phyloP scores from a whole-genome alignment of 2,113 vertebrate genomes.

The Muntiacus reevesi region DNA sequence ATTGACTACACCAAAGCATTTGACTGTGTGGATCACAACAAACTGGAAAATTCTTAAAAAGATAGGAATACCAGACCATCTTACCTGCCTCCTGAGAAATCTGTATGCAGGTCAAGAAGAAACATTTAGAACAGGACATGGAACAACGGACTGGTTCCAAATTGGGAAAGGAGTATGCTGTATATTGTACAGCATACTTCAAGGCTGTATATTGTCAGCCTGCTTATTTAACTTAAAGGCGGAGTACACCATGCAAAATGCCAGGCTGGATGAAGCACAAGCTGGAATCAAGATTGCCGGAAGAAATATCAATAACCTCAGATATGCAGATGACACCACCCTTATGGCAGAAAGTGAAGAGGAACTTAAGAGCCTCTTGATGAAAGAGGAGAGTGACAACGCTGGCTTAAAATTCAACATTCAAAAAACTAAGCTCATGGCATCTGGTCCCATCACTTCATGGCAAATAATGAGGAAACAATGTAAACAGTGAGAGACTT shows the following conservation, averaged over 20 bases:
- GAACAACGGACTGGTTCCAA: not conserved
- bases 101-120: not conserved
- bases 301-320: not conserved
- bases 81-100: not conserved
- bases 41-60: not conserved
- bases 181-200: no score
- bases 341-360: not conserved
- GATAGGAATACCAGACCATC: not conserved
- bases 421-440: not conserved
- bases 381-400: not conserved
- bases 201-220: not conserved
- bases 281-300: not conserved
- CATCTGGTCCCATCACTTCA: not conserved
- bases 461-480: not conserved
- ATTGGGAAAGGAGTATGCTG: not conserved
- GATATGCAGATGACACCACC: not conserved
- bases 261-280: not conserved
- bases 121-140: not conserved
- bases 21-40: not conserved
- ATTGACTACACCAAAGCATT: not conserved
- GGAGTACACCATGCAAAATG: not conserved
- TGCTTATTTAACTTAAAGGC: not conserved
- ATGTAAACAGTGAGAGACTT: not conserved
- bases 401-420: not conserved
- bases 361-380: not conserved